A percentile compares a stretch with the other conserved stretches of the same genome.
Evolutionary conservation across 2,888 invertebrate species (phyloP).

Genomic region (Phyllotreta striolata): DNA sequence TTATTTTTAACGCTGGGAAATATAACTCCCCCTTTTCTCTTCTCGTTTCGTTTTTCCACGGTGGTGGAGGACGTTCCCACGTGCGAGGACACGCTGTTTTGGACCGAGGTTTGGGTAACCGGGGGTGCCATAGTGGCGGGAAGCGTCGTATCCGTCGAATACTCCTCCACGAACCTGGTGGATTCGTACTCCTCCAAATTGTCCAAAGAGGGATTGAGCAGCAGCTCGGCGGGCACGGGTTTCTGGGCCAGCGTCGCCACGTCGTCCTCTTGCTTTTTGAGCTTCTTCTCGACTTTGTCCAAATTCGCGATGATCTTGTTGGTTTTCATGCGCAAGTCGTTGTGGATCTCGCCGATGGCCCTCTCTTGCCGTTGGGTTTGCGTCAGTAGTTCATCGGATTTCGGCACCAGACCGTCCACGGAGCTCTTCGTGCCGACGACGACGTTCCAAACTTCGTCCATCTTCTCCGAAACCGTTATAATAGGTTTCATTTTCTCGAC

Average conservation of each 20-base stretch:
- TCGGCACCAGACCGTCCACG: constrained; percentile 84
- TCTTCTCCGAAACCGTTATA: constrained; percentile 85
- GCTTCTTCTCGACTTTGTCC: constrained; percentile 82
- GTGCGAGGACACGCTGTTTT: constrained; percentile 40
- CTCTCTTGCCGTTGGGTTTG: constrained; percentile 88
- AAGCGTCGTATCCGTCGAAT: constrained; percentile 54
- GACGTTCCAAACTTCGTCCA: constrained; percentile 92
- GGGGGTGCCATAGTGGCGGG: constrained; percentile 61
- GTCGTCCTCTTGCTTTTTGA: constrained; percentile 87
- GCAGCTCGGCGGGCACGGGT: constrained; percentile 76
- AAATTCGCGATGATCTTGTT: constrained; percentile 88
- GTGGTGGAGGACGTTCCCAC: constrained; percentile 44
- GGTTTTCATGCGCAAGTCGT: constrained; percentile 80
- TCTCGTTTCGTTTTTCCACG: constrained; percentile 62
- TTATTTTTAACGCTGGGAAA: constrained; percentile 93
- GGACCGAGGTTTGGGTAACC: constrained; percentile 46
- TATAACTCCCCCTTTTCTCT: constrained; percentile 83
- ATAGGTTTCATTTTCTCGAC: constrained; percentile 86
- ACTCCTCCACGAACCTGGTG: constrained; percentile 66
- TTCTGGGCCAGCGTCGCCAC: constrained; percentile 80
- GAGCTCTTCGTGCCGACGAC: constrained; percentile 89
- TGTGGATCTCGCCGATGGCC: constrained; percentile 86
- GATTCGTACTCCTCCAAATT: constrained; percentile 81
- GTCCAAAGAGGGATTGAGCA: constrained; percentile 81
- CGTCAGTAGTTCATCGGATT: constrained; percentile 84